Percentiles rank a stretch among this genome's conserved stretches.
Conservation (phyloP, 2,888 invertebrate species). For the Trissolcus brochymenae region DNA sequence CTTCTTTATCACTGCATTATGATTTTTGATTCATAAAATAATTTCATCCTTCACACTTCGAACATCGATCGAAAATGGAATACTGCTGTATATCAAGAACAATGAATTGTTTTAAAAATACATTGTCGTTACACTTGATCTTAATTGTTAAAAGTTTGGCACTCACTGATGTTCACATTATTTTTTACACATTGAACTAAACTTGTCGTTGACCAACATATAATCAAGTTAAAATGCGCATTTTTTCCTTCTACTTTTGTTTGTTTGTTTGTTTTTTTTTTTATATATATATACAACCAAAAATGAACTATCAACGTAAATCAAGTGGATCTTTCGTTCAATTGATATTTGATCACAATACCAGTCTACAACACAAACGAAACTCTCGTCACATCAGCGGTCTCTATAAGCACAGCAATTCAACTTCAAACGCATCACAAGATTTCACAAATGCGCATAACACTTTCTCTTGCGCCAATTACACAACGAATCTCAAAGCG, state of each 20-base stretch:
- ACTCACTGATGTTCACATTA: conserved; percentile 65
- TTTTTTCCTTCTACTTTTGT: not conserved
- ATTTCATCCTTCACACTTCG: conserved; percentile 72
- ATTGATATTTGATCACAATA: conserved; percentile 1
- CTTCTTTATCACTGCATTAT: conserved; percentile 58
- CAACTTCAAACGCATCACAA: no score
- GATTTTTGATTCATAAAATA: conserved; percentile 65
- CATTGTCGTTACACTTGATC: conserved; percentile 69
- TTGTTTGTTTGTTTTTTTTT: conserved; percentile 38
- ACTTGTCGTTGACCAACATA: conserved; percentile 18
- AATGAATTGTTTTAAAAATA: conserved; percentile 67
- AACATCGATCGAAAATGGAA: conserved; percentile 72
- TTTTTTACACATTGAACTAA: conserved; percentile 37
- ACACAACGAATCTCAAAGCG: not conserved
- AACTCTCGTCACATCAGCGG: conserved; percentile 3
- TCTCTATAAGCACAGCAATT: conserved; percentile 2
- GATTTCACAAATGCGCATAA: no score
- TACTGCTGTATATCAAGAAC: conserved; percentile 70
- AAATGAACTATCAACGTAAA: conserved; percentile 15
- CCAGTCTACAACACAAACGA: not conserved
- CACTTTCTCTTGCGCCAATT: no score
- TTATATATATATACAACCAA: no score
- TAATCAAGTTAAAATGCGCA: conserved; percentile 11
- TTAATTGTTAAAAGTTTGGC: conserved; percentile 70
- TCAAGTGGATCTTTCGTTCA: conserved; percentile 35